Conservation (phyloP, 2,797 vertebrate species). For the Nyctalus aviator region DNA sequence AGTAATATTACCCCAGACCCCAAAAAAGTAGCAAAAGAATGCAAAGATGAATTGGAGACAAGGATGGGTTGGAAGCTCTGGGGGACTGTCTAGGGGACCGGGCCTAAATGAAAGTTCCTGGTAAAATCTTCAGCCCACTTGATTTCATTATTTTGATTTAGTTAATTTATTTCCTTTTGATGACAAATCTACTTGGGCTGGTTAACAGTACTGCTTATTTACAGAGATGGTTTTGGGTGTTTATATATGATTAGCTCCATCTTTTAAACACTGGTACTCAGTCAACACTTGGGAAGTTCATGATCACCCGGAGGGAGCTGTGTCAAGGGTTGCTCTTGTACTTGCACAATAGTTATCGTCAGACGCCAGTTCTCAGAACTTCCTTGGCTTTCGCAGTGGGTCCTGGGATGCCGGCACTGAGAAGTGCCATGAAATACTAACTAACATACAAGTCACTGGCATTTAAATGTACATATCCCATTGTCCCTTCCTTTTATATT, state of each 20-base stretch:
- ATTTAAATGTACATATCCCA: conserved; percentile 6
- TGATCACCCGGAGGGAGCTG: neutral
- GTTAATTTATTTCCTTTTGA: neutral
- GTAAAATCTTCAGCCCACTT: neutral
- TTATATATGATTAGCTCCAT: neutral
- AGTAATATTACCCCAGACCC: neutral
- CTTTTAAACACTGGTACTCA: neutral
- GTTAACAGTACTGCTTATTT: neutral
- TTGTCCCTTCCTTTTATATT: neutral
- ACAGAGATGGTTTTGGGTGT: neutral
- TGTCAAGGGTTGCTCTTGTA: neutral
- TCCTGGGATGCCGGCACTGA: neutral
- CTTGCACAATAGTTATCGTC: neutral
- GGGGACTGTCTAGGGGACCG: neutral
- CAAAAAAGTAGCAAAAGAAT: neutral
- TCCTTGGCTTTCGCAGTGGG: neutral
- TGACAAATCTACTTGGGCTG: neutral
- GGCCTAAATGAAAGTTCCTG: conserved; percentile 7
- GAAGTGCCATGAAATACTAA: neutral
- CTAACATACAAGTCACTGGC: neutral
- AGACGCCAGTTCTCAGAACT: neutral
- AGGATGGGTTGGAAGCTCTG: neutral
- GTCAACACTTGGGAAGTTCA: neutral
- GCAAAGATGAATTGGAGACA: neutral
- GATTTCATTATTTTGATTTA: conserved; percentile 10